phyloP scores from a whole-genome alignment of 2,888 invertebrate species.

The Brachyptera risi region DNA sequence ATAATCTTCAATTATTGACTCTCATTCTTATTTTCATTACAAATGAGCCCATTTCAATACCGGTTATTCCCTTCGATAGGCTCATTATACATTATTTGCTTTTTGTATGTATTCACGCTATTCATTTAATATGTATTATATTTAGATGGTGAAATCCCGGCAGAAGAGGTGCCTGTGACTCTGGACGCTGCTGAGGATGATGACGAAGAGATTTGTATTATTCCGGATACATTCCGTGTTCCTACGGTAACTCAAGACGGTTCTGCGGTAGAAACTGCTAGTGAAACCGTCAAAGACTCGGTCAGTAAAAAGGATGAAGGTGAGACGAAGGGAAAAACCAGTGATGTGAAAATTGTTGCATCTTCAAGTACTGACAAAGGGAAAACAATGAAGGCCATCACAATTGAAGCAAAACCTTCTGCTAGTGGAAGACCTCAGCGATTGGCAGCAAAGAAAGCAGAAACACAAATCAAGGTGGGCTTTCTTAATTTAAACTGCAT shows the following conservation, averaged over 20 bases:
- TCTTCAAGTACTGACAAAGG: background rate
- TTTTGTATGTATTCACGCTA: too few species aligned
- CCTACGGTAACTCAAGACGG: constrained; percentile 35
- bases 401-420: background rate
- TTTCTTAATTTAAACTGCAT: too few species aligned
- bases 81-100: too few species aligned
- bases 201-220: constrained; percentile 63
- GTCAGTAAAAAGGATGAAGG: constrained; percentile 42
- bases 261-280: constrained; percentile 36
- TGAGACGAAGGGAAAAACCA: constrained; percentile 49
- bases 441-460: constrained; percentile 36
- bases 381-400: background rate
- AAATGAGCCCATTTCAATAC: too few species aligned
- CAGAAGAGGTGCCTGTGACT: too few species aligned
- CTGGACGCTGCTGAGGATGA: constrained; percentile 45
- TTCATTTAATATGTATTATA: too few species aligned
- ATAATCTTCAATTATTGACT: too few species aligned
- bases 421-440: constrained; percentile 33
- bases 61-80: too few species aligned
- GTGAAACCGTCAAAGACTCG: constrained; percentile 29
- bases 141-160: too few species aligned
- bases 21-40: too few species aligned
- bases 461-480: constrained; percentile 37
- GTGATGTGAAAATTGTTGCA: too few species aligned
- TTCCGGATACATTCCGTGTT: constrained; percentile 64